Conservation (phyloP, 1,140 invertebrate genomes). For the Drosophila miranda region DNA sequence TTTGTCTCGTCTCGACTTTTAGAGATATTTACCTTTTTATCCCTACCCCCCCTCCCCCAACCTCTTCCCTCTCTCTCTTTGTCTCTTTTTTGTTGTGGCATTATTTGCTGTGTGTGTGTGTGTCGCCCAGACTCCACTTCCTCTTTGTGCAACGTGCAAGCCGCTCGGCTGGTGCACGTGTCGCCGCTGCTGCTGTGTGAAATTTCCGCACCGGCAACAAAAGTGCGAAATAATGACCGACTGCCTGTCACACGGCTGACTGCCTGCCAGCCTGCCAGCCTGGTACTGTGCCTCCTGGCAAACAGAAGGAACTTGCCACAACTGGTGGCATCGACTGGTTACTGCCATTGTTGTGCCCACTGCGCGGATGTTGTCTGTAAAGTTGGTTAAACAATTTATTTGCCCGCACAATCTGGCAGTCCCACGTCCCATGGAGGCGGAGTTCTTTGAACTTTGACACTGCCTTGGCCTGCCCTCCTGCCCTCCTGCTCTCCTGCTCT, state of each 20-base stretch:
- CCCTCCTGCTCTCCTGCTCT: no score
- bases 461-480: background rate
- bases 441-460: slow-evolving; percentile 54
- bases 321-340: slow-evolving; percentile 25
- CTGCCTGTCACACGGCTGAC: slow-evolving; percentile 59
- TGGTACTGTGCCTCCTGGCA: slow-evolving; percentile 31
- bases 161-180: slow-evolving; percentile 40
- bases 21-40: slow-evolving; percentile 3
- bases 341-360: background rate
- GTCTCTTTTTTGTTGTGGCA: slow-evolving; percentile 38
- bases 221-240: slow-evolving; percentile 64
- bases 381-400: slow-evolving; percentile 59
- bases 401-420: background rate
- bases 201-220: slow-evolving; percentile 59
- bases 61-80: background rate
- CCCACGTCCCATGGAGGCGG: background rate
- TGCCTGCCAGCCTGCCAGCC: slow-evolving; percentile 24
- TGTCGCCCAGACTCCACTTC: slow-evolving; percentile 44
- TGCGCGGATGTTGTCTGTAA: slow-evolving; percentile 55
- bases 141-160: slow-evolving; percentile 28
- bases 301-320: slow-evolving; percentile 19
- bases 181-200: slow-evolving; percentile 49
- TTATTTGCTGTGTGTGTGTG: slow-evolving; percentile 36
- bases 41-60: background rate
- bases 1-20: slow-evolving; percentile 50